Percentiles rank a stretch among this genome's conserved stretches.
Evolutionary conservation across 2,888 invertebrate genomes (phyloP).

Genomic region (Smittia aterrima): DNA sequence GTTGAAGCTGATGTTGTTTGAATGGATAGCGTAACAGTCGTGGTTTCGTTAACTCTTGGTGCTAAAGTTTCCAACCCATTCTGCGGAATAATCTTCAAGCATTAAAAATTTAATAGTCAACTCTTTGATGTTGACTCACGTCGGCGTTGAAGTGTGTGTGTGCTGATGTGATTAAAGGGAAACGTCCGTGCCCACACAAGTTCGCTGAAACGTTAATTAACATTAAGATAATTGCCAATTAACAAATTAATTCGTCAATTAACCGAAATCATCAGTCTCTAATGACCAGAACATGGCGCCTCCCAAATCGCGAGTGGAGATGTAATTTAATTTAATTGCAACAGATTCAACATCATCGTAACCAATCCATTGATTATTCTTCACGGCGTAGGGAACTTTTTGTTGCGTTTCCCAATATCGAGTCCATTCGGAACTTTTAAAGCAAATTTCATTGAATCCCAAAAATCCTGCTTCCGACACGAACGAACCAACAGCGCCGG

Average conservation of each 20-base stretch:
- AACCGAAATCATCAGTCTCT: constrained; percentile 69
- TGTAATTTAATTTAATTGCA: constrained; percentile 62
- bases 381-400: constrained; percentile 68
- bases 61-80: too few relatives aligned
- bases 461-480: constrained; percentile 59
- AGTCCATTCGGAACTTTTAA: constrained; percentile 61
- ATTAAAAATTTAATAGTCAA: too few relatives aligned
- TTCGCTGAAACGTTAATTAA: too few relatives aligned
- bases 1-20: background rate
- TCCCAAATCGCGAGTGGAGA: constrained; percentile 62
- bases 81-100: too few relatives aligned
- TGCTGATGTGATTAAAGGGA: too few relatives aligned
- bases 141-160: too few relatives aligned
- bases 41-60: too few relatives aligned
- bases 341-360: constrained; percentile 67
- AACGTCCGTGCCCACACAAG: too few relatives aligned
- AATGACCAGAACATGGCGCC: constrained; percentile 74
- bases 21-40: too few relatives aligned
- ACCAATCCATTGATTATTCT: constrained; percentile 72
- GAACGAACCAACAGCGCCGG: constrained; percentile 59
- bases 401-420: constrained; percentile 61
- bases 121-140: too few relatives aligned
- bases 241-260: background rate
- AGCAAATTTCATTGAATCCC: constrained; percentile 66
- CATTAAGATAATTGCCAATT: background rate